Evolutionary conservation across 2,888 invertebrate species (phyloP), one percentile per base, ranked within the genome.

Genomic region (Poecilus cupreus): DNA sequence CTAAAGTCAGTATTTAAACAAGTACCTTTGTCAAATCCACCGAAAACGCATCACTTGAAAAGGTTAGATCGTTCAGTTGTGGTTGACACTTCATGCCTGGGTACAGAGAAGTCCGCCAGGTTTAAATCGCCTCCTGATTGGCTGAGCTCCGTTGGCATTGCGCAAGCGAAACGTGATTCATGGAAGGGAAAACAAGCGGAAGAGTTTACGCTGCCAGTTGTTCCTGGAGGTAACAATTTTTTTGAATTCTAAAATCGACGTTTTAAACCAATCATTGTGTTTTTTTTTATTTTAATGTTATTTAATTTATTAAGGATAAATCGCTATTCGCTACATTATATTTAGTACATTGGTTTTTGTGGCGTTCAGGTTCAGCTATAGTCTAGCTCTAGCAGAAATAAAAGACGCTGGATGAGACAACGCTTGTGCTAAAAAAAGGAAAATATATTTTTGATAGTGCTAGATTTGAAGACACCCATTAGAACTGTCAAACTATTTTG

Each of bases 141-240:
- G 87, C 76, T 87, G 70, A 85, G 84, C 64, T 85, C 83, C 70
- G 83, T 82, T 82, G 82, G 81, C 46, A 83, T 80, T 49, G 39
- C 78, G 0, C 82, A 82, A 32, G 85, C 83, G 70, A 87, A 85
- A 81, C 85, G 60, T n/a, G 81, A 81, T 1, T 51, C 80, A 51
- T 80, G 84, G 81, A 86, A 86, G 82, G 84, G 83, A 22, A 87
- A 85, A 80, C 84, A 78, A 16, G 86, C 85, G 74, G 91, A 91
- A 1, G 92, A 92, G 82, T 91, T 93, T 82, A 91, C 90, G 0
- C 87, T 93, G 82, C 93, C 93, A 0, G 92, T 92, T 85, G 90
- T 93, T 22, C 92, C 92, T 4, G 93, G 93, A 88, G 93, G 93
- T 92, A 88, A 37, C 24, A 49, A 68, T 46, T n/a, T 32, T 32